Percentiles rank a stretch among this genome's conserved stretches.
Conservation (phyloP, 2,113 vertebrate species). For the Proteles cristata region DNA sequence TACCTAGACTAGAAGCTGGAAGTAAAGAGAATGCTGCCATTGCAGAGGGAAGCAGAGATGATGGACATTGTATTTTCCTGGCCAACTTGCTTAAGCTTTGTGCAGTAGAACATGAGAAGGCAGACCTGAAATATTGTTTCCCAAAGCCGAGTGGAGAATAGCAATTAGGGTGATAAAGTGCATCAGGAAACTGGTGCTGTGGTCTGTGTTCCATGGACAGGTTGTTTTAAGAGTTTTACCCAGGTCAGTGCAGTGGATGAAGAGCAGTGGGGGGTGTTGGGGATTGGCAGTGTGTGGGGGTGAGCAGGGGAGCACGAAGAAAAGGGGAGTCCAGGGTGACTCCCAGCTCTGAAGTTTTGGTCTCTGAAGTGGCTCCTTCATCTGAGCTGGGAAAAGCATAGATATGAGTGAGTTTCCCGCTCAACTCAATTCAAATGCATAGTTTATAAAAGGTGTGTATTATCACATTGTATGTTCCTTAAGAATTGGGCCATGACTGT, state of each 20-base stretch:
- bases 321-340: not conserved
- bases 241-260: fast-evolving
- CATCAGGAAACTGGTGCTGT: not conserved
- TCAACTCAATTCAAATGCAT: not conserved
- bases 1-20: not conserved
- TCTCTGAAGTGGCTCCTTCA: not conserved
- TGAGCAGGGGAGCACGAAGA: fast-evolving
- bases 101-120: not conserved
- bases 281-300: not conserved
- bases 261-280: not conserved
- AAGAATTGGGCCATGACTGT: not conserved
- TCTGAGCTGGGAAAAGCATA: not conserved
- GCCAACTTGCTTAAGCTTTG: not conserved
- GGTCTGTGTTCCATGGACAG: not conserved
- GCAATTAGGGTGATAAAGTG: no score
- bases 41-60: not conserved
- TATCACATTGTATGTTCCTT: not conserved
- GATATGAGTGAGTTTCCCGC: not conserved
- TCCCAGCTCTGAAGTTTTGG: not conserved
- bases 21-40: not conserved
- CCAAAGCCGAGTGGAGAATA: not conserved
- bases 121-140: not conserved
- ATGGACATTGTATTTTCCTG: not conserved
- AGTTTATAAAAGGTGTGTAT: not conserved
- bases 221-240: not conserved